Evolutionary conservation across 2,888 invertebrate genomes (phyloP), one percentile per base, ranked within the genome.

Genomic region (Polydrusus pterygomalis): DNA sequence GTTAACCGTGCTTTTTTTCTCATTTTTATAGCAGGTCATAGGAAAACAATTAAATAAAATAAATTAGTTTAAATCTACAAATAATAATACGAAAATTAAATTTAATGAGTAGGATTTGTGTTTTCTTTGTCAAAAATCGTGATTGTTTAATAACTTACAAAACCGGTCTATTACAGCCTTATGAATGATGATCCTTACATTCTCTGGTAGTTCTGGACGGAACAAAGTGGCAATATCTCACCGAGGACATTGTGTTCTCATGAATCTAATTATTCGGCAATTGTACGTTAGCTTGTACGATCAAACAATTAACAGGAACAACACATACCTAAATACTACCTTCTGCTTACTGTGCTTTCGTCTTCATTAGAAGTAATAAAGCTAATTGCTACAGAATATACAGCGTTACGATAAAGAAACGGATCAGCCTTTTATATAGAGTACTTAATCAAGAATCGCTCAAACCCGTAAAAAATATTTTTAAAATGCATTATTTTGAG

Each of bases 251-350:
- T 81, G 80, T 79, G 74, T 64, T 67, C 76, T 76, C 79, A 79
- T 79, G 80, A 80, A 82, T 82, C 82, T 82, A 82, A 82, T 82
- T 82, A 82, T 75, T 76, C 77, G 62, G 74, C 82, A 81, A 82
- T 80, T 79, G 81, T 80, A 79, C 75, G 75, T 71, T 63, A 76
- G 79, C 78, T 77, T 80, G 71, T 80, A 75, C 71, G 77, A 79
- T 75, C 75, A 78, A 78, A 80, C 80, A 82, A 81, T 81, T 82
- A 81, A 81, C 81, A 82, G 81, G 80, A 81, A 81, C 77, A 78
- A 60, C 58, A 60, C 38, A 60, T 17, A 6, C 38, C 58, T 18
- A 60, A 60, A 60, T 60, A 60, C 38, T 38, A 11, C 25, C 34
- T 30, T 34, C 34, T 60, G 38, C 17, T 38, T 18, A 11, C 38